Percentiles rank a stretch among this genome's conserved stretches.
These are phyloP conservation scores for Chrysolina americana DNA, from an alignment of 2,888 invertebrate species.

Conservation along the genomic window DNA sequence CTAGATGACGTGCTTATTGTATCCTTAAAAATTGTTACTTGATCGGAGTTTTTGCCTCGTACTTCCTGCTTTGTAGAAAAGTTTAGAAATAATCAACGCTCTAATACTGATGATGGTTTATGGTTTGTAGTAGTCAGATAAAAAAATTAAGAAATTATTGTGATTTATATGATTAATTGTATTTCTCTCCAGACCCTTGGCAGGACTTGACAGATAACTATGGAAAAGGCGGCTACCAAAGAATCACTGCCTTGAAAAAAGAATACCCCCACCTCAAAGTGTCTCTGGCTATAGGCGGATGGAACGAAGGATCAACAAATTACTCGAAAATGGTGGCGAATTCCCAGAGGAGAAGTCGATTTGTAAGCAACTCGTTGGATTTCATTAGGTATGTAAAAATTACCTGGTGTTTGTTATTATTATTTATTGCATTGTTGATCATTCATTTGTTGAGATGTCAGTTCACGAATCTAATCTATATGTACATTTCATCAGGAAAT, in stretches of 20 bases:
- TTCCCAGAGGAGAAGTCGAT: conserved; percentile 75
- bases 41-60: too few species aligned
- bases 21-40: too few species aligned
- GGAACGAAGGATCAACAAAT: conserved; percentile 89
- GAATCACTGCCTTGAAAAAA: conserved; percentile 77
- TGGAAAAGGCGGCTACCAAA: conserved; percentile 81
- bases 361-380: conserved; percentile 79
- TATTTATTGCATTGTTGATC: neutral
- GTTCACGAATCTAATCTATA: conserved; percentile 3
- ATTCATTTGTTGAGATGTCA: neutral
- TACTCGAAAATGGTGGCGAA: conserved; percentile 81
- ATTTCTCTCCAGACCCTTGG: conserved; percentile 75
- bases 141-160: neutral
- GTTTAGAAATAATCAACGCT: too few species aligned
- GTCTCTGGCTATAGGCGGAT: conserved; percentile 88
- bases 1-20: too few species aligned
- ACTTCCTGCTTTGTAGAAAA: too few species aligned
- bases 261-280: conserved; percentile 80
- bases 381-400: conserved; percentile 75
- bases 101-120: too few species aligned
- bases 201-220: conserved; percentile 83
- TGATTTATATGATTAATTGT: neutral
- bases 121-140: too few species aligned
- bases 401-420: neutral
- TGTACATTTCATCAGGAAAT: conserved; percentile 72